A percentile compares a stretch with the other conserved stretches of the same genome.
Conservation (phyloP, 2,113 vertebrate species). For the Scopus umbretta region DNA sequence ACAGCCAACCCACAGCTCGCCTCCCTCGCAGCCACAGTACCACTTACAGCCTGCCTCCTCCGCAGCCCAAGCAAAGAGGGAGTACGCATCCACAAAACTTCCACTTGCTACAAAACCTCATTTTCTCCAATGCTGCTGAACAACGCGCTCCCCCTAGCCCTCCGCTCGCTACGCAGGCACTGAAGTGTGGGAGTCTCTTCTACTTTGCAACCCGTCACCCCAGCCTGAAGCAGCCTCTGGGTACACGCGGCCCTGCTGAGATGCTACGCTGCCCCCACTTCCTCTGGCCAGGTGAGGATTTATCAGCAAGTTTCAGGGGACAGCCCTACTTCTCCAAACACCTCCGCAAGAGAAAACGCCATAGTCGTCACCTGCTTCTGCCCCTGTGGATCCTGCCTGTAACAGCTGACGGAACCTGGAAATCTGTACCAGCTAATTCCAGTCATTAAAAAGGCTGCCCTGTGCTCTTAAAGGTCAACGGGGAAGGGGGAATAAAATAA, state of each 20-base stretch:
- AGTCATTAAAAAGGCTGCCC: background rate
- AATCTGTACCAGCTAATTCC: background rate
- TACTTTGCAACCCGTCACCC: background rate
- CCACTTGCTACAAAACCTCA: background rate
- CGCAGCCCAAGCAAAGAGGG: background rate
- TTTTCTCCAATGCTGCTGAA: background rate
- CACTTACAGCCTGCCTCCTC: background rate
- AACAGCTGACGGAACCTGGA: background rate
- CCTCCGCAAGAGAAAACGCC: background rate
- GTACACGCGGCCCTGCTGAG: accelerated
- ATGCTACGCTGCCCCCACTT: background rate
- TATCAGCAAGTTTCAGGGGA: background rate
- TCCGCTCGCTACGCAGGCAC: accelerated
- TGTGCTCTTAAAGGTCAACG: background rate
- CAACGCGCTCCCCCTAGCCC: background rate
- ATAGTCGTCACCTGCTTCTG: background rate
- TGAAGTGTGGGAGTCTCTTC: background rate
- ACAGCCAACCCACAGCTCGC: accelerated
- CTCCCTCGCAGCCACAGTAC: accelerated
- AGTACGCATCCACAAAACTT: background rate
- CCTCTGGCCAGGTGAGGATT: background rate
- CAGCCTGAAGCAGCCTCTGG: background rate
- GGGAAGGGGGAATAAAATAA: background rate
- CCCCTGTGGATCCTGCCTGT: background rate
- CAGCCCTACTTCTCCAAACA: background rate